A percentile compares a stretch with the other conserved stretches of the same genome.
These are phyloP conservation scores for Pelecanus crispus DNA, from an alignment of 2,113 vertebrate species.

Conservation along the genomic window DNA sequence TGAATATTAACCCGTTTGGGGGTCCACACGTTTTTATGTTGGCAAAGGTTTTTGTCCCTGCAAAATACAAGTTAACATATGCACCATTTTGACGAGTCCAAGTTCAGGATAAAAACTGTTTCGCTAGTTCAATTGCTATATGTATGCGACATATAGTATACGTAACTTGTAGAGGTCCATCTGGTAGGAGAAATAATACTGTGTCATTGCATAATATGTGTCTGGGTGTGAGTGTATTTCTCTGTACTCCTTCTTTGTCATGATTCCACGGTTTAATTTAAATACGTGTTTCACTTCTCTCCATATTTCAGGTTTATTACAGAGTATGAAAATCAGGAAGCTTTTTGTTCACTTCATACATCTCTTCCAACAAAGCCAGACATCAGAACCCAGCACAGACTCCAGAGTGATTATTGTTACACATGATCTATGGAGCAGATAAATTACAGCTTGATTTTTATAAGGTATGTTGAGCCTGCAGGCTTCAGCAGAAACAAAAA, in stretches of 20 bases:
- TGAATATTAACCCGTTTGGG: background rate
- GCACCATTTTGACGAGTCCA: background rate
- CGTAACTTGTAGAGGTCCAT: background rate
- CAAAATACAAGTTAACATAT: background rate
- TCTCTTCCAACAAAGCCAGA: slow-evolving; percentile 50
- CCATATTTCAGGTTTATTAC: slow-evolving; percentile 60
- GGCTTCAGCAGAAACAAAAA: slow-evolving; percentile 40
- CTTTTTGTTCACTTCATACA: slow-evolving; percentile 58
- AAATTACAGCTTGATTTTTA: slow-evolving; percentile 62
- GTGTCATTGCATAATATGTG: background rate
- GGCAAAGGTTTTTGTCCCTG: background rate
- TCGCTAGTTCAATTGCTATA: background rate
- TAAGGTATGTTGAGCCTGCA: slow-evolving; percentile 56
- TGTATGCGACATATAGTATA: fast-evolving
- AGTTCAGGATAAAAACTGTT: background rate
- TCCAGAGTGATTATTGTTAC: slow-evolving; percentile 57
- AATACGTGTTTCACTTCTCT: slow-evolving; percentile 37
- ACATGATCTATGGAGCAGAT: slow-evolving; percentile 68
- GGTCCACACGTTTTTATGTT: background rate
- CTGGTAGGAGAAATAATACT: slow-evolving; percentile 13
- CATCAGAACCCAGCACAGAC: slow-evolving; percentile 6
- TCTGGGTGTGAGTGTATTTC: background rate
- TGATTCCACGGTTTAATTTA: background rate
- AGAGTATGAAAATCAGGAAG: slow-evolving; percentile 44
- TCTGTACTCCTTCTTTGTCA: slow-evolving; percentile 1